These are phyloP conservation scores for Oxytorus armatus DNA, from an alignment of 2,888 invertebrate species.

Conservation along the genomic window DNA sequence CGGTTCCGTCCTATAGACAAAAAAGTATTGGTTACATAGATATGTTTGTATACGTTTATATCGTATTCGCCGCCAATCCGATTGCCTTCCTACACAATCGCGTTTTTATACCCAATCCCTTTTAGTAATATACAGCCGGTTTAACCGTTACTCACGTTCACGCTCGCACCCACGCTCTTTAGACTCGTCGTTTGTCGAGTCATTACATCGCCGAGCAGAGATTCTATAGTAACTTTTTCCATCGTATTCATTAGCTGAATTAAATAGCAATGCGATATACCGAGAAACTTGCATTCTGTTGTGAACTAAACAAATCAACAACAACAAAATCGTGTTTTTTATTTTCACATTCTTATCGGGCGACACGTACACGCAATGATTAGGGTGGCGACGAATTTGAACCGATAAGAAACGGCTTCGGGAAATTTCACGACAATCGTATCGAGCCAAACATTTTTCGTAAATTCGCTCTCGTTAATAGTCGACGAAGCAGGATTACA, in stretches of 20 bases:
- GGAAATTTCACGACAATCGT: slow-evolving; percentile 30
- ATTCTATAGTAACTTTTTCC: slow-evolving; percentile 45
- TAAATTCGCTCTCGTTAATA: background rate
- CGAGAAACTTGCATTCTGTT: background rate
- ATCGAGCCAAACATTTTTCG: background rate
- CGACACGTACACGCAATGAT: slow-evolving; percentile 21
- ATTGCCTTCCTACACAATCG: slow-evolving; percentile 57
- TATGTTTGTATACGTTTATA: slow-evolving; percentile 4
- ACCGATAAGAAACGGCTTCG: slow-evolving; percentile 41
- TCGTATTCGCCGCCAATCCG: slow-evolving; percentile 44
- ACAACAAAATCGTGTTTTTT: background rate
- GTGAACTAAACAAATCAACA: background rate
- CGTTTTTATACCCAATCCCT: slow-evolving; percentile 34
- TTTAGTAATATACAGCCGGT: slow-evolving; percentile 40
- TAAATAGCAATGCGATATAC: slow-evolving; percentile 3
- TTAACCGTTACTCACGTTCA: slow-evolving; percentile 63
- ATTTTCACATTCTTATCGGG: slow-evolving; percentile 30
- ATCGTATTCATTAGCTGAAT: slow-evolving; percentile 36
- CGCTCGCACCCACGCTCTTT: slow-evolving; percentile 53
- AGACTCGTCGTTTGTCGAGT: slow-evolving; percentile 45
- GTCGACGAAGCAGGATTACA: background rate
- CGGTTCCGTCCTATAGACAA: background rate
- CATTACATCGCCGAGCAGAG: slow-evolving; percentile 43
- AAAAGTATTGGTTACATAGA: slow-evolving; percentile 19
- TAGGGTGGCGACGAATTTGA: slow-evolving; percentile 50